Evolutionary conservation across 2,797 vertebrate species (phyloP), one percentile per base, ranked within the genome.

Genomic region (Pangasius larnaudii): DNA sequence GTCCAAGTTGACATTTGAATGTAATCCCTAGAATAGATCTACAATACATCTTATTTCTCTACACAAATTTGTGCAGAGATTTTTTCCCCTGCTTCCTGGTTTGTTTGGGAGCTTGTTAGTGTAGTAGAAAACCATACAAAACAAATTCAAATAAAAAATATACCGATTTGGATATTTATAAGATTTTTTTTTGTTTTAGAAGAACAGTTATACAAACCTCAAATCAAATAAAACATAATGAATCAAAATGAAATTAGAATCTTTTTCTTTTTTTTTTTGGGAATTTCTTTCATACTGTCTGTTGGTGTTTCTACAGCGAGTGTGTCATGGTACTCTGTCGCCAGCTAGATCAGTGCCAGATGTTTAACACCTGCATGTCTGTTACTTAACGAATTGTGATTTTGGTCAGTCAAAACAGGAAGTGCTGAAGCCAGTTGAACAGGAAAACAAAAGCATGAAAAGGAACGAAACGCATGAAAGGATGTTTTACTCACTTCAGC

Each of bases 351-450:
- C 30, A 56, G 51, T 56, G 51, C 18, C 30, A 80, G 33, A 79
- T 0, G 18, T 79, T 9, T 56, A 9, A 36, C 77, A 79, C 30
- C 77, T 77, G 33, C 30, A n/a, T 58, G 77, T 22, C 51, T 33
- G 14, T 51, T 56, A 84, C 84, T 67, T 86, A 88, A 84, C 24
- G 42, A 86, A 84, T 74, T 79, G 80, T 78, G 27, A 65, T 80
- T 82, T 89, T 24, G 87, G 86, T 89, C 83, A 79, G 86, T 90
- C 84, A 85, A 91, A 87, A 92, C 88, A 91, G 92, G 91, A 93
- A 91, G 58, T 84, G 86, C 72, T 56, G 56, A 89, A 80, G 74
- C 61, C 67, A 83, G 88, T 87, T 87, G 77, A 69, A 90, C 85
- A 88, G 78, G 67, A 92, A 89, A 89, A 88, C 51, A 79, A 79